Conservation (phyloP, 1,140 invertebrate species). For the Steinernema khuongi region DNA sequence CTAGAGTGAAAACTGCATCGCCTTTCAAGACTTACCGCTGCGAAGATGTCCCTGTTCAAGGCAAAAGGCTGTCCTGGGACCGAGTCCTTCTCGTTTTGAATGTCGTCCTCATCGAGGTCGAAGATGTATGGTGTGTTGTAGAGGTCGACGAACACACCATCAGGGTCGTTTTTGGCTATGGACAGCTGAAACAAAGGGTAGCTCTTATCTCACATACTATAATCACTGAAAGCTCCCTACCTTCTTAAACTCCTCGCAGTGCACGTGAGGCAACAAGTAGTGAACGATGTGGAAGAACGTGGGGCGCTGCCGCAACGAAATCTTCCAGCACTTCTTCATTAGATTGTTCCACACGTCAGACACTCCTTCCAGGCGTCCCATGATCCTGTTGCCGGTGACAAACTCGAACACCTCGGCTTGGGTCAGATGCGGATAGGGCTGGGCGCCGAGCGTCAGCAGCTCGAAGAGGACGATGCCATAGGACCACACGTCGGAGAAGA, state of each 20-base stretch:
- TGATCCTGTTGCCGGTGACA: conserved; percentile 65
- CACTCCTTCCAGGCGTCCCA: conserved; percentile 87
- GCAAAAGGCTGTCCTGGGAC: too few relatives aligned
- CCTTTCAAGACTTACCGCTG: background rate
- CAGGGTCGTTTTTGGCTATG: conserved; percentile 4
- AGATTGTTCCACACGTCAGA: conserved; percentile 72
- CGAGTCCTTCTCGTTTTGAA: too few relatives aligned
- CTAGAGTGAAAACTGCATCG: too few relatives aligned
- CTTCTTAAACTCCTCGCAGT: conserved; percentile 14
- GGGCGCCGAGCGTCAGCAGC: conserved; percentile 89
- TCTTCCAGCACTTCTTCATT: conserved; percentile 83
- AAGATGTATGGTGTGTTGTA: background rate
- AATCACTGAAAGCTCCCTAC: background rate
- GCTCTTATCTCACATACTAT: too few relatives aligned
- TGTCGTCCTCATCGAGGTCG: background rate
- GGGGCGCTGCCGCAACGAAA: conserved; percentile 70
- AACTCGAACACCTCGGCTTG: conserved; percentile 69
- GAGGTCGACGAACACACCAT: background rate
- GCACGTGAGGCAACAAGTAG: conserved; percentile 1
- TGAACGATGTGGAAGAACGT: conserved; percentile 65
- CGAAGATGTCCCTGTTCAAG: background rate
- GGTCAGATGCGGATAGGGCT: conserved; percentile 80
- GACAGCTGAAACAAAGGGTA: background rate
- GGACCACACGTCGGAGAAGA: conserved; percentile 85
- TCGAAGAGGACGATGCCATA: conserved; percentile 95